A percentile compares a stretch with the other conserved stretches of the same genome.
Evolutionary conservation across 2,888 invertebrate species (phyloP).

Genomic region (Euphydryas editha): DNA sequence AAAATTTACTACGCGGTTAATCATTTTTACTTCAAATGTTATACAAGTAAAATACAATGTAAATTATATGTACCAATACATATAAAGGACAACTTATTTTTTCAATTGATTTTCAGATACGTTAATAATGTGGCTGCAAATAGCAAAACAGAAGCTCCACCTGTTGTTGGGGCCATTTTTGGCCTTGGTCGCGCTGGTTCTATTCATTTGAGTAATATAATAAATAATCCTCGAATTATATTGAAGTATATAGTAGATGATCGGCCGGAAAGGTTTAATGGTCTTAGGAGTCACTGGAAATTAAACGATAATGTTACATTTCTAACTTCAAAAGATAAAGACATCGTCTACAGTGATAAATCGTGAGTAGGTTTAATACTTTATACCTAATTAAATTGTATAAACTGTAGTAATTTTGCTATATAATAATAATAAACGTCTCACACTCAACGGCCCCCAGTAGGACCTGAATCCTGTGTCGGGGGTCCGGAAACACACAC

Average conservation of each 20-base stretch:
- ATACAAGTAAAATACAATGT: too few relatives aligned
- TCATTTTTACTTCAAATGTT: too few relatives aligned
- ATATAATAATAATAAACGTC: too few relatives aligned
- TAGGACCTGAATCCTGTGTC: too few relatives aligned
- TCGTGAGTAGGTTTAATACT: constrained; percentile 61
- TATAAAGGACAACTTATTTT: not conserved
- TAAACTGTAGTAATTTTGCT: too few relatives aligned
- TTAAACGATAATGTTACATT: constrained; percentile 71
- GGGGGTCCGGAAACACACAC: too few relatives aligned
- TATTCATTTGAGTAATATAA: constrained; percentile 81
- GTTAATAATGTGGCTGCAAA: constrained; percentile 63
- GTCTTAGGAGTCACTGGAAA: constrained; percentile 77
- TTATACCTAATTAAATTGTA: too few relatives aligned
- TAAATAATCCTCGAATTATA: constrained; percentile 72
- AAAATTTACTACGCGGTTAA: too few relatives aligned
- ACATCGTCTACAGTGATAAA: constrained; percentile 79
- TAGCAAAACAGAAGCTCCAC: constrained; percentile 47
- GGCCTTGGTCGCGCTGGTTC: constrained; percentile 85
- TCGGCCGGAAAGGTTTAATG: constrained; percentile 65
- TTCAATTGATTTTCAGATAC: constrained; percentile 60
- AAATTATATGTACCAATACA: too few relatives aligned
- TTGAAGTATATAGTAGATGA: constrained; percentile 85
- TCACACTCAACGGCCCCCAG: too few relatives aligned
- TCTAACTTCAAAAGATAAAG: constrained; percentile 73
- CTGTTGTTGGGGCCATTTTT: constrained; percentile 80